phyloP scores from a whole-genome alignment of 1,140 invertebrate genomes.

The Aporrectodea caliginosa region DNA sequence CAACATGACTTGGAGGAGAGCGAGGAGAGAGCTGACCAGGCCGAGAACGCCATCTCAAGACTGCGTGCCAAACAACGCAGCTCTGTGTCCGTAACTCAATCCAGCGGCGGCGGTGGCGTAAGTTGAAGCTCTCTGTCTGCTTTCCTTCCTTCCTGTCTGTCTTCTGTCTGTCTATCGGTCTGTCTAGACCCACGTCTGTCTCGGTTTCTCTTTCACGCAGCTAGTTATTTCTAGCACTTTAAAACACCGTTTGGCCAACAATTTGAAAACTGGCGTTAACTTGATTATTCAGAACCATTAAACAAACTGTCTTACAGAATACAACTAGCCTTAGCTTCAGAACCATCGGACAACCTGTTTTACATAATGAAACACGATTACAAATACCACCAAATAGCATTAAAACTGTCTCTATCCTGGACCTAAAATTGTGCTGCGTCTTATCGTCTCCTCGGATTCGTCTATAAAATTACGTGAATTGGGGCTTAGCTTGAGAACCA shows the following conservation, averaged over 20 bases:
- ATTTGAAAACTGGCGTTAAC: no score
- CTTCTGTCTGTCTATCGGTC: neutral
- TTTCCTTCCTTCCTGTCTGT: neutral
- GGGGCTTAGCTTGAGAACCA: no score
- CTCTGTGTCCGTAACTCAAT: slow-evolving; percentile 12
- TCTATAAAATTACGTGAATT: no score
- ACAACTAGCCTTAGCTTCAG: no score
- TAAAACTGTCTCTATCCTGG: no score
- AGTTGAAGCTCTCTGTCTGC: neutral
- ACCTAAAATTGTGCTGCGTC: no score
- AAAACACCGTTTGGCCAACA: neutral
- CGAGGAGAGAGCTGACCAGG: slow-evolving; percentile 94
- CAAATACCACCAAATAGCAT: no score
- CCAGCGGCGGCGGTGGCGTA: neutral
- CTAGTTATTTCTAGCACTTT: neutral
- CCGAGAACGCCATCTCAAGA: slow-evolving; percentile 94
- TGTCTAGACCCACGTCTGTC: neutral
- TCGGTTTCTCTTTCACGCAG: neutral
- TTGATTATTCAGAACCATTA: no score
- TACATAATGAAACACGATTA: no score
- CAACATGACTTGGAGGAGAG: slow-evolving; percentile 98
- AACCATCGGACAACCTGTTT: no score
- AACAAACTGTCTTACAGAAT: no score
- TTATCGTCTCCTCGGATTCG: no score
- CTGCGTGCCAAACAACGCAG: slow-evolving; percentile 90